These are phyloP conservation scores for Hypotaenidia philippensis DNA, from an alignment of 2,797 vertebrate species.

Conservation along the genomic window DNA sequence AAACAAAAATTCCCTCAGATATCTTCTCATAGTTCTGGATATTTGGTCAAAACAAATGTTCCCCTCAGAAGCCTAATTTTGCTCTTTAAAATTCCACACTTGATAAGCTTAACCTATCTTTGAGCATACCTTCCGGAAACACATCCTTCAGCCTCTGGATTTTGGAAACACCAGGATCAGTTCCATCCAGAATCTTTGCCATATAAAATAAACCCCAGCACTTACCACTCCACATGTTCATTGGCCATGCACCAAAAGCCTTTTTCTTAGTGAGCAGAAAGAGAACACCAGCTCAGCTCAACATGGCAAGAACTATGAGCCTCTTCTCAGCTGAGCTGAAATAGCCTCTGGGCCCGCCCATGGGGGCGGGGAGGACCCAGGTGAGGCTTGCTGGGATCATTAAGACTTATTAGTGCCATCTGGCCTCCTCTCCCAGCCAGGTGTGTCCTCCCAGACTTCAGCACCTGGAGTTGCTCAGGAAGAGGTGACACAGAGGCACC, in stretches of 20 bases:
- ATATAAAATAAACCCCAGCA: not conserved
- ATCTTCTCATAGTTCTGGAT: not conserved
- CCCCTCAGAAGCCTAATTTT: not conserved
- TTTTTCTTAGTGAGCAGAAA: fast-evolving
- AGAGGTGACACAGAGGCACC: too few species aligned
- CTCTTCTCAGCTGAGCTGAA: not conserved
- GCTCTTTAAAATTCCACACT: not conserved
- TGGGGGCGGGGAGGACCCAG: not conserved
- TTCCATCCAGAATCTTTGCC: not conserved
- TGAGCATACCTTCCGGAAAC: not conserved
- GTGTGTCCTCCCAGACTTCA: not conserved
- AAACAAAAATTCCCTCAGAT: not conserved
- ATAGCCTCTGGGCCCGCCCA: fast-evolving
- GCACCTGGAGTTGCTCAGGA: fast-evolving
- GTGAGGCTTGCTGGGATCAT: not conserved
- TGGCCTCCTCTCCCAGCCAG: not conserved
- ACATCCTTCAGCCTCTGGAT: fast-evolving
- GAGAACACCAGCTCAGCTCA: not conserved
- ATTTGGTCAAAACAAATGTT: not conserved
- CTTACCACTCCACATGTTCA: fast-evolving
- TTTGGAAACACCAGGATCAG: not conserved
- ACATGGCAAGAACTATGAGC: fast-evolving
- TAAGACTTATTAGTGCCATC: not conserved
- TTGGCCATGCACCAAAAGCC: not conserved
- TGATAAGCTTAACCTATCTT: not conserved